Evolutionary conservation across 2,797 vertebrate species (phyloP), one percentile per base, ranked within the genome.

Genomic region (Periophthalmus magnuspinnatus): DNA sequence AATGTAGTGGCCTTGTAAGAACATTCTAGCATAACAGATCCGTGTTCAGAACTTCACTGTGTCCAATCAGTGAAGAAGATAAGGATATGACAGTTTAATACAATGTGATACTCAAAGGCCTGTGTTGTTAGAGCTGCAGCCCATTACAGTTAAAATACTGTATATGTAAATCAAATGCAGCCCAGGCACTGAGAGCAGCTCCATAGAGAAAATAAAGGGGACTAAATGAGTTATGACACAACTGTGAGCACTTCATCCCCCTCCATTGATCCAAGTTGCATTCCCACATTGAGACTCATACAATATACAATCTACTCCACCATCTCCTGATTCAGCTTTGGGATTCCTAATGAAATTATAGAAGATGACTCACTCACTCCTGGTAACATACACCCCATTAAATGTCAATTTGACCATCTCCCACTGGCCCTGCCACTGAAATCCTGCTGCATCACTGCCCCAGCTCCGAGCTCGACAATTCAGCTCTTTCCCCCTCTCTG

Each of bases 371-470:
- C 67, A 67, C 63, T 86, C 71, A 68, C 62, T 82, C 67, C 69
- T 45, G 22, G 55, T 77, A 62, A 78, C 75, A 83, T 74, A 78
- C 62, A 59, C 50, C 71, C 79, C 78, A 74, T 87, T 78, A 80
- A 85, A 86, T 77, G 78, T 77, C 75, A 80, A 81, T 83, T 84
- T 36, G 80, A 77, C 87, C 56, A 41, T 58, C 55, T 68, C 66
- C 72, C 71, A 74, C 76, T 83, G 84, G 85, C 88, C 81, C 85
- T 81, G 76, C 86, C 81, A 79, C 78, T 77, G 85, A 93, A 94
- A 94, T 94, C 92, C 91, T 94, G 93, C 94, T 93, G 93, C 93
- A 95, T 95, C 93, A 94, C 93, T 91, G 93, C 89, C 85, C 90
- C 91, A 88, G 85, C 92, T 86, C 79, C 86, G 76, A 83, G 82